A percentile compares a stretch with the other conserved stretches of the same genome.
These are phyloP conservation scores for Cremastinae sp. DNA, from an alignment of 2,888 invertebrate species.

Conservation along the genomic window DNA sequence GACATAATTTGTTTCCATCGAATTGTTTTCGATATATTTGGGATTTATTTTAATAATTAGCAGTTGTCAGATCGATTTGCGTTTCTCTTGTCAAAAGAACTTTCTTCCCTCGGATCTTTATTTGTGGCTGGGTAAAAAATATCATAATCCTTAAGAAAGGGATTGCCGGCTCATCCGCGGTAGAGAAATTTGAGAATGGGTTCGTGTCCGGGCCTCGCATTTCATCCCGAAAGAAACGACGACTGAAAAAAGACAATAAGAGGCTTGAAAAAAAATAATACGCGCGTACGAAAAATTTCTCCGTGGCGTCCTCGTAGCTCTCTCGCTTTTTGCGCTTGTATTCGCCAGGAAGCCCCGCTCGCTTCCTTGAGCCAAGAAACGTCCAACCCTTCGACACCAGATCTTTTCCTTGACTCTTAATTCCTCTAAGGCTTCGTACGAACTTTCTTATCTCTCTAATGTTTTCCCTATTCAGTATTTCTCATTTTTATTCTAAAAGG, in stretches of 20 bases:
- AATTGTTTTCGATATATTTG: too few species aligned
- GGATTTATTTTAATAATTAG: too few species aligned
- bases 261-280: constrained; percentile 25
- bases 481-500: constrained; percentile 2
- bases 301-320: constrained; percentile 31
- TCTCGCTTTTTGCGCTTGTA: background rate
- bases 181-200: constrained; percentile 55
- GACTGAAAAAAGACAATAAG: background rate
- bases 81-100: background rate
- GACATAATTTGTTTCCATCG: too few species aligned
- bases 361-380: constrained; percentile 65
- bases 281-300: constrained; percentile 53
- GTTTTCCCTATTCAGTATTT: too few species aligned
- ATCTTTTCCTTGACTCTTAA: constrained; percentile 70
- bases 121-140: constrained; percentile 33
- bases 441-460: background rate
- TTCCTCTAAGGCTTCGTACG: constrained; percentile 53
- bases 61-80: too few species aligned
- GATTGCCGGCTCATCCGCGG: constrained; percentile 9
- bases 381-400: constrained; percentile 69
- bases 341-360: constrained; percentile 70
- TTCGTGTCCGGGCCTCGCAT: constrained; percentile 32
- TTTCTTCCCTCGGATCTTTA: constrained; percentile 1
- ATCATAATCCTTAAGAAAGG: constrained; percentile 37
- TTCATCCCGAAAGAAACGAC: constrained; percentile 41